Percentiles rank a stretch among this genome's conserved stretches.
These are phyloP conservation scores for Quadroppia sp. DNA, from an alignment of 2,888 invertebrate species.

Conservation along the genomic window DNA sequence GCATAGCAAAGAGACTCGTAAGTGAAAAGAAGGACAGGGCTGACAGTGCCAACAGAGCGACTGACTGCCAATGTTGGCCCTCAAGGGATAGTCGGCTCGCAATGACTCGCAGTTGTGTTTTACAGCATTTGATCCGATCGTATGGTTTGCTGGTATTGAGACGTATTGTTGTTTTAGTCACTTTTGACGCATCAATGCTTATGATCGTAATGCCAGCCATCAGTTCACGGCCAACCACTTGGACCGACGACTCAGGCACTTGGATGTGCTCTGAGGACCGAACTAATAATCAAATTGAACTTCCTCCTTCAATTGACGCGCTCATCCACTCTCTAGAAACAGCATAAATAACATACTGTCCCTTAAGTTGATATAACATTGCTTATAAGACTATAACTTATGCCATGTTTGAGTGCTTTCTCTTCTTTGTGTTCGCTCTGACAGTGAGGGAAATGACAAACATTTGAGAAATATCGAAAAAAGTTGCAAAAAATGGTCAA, in stretches of 20 bases:
- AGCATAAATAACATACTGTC: conserved; percentile 33
- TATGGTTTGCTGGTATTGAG: background rate
- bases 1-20: conserved; percentile 19
- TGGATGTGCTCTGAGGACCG: conserved; percentile 36
- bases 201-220: conserved; percentile 5
- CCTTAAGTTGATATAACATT: background rate
- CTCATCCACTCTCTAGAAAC: conserved; percentile 17
- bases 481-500: conserved; percentile 24
- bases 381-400: background rate
- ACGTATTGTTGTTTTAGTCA: conserved; percentile 31
- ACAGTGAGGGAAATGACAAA: background rate
- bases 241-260: background rate
- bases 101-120: background rate
- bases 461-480: background rate
- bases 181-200: conserved; percentile 30
- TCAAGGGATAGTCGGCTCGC: conserved; percentile 19
- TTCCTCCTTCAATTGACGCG: conserved; percentile 35
- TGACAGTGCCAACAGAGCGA: background rate
- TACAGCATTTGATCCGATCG: background rate
- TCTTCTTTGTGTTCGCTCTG: conserved; percentile 14
- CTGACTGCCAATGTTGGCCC: conserved; percentile 31
- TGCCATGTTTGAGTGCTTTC: conserved; percentile 9
- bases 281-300: conserved; percentile 41
- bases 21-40: conserved; percentile 30
- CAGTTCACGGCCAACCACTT: background rate